Conservation (phyloP, 1,140 invertebrate species). For the Solenopsis invicta region DNA sequence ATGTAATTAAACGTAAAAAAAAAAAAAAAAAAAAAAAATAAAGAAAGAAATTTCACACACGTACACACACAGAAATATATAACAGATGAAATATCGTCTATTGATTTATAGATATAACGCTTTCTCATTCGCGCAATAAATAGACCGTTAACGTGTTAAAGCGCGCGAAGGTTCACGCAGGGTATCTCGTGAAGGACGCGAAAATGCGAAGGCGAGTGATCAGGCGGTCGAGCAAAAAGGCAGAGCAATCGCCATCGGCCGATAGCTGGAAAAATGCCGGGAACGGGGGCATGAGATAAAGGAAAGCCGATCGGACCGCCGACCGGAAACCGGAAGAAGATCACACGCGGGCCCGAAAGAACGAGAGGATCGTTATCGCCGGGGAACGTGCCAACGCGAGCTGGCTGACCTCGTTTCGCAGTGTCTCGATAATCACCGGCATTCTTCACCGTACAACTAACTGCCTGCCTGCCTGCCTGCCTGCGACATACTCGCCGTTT, state of each 20-base stretch:
- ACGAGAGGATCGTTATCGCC: constrained; percentile 66
- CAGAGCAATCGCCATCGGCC: not conserved
- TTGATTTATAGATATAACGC: not conserved
- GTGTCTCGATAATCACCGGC: constrained; percentile 54
- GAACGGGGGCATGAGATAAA: constrained; percentile 36
- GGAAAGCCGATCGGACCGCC: not conserved
- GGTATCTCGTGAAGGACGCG: not conserved
- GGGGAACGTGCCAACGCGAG: constrained; percentile 51
- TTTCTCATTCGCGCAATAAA: constrained; percentile 36
- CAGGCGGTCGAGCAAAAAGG: not conserved
- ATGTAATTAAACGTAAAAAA: not conserved
- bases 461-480: not conserved
- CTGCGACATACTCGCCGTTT: constrained; percentile 12
- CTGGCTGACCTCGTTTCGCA: constrained; percentile 59
- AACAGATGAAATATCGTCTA: not conserved
- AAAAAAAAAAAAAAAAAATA: too few relatives aligned
- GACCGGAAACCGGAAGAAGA: constrained; percentile 67
- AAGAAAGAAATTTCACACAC: not conserved
- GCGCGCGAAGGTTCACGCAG: not conserved
- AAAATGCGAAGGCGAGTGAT: not conserved
- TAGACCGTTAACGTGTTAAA: constrained; percentile 13
- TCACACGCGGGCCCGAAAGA: constrained; percentile 51
- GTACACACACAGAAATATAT: not conserved
- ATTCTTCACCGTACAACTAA: constrained; percentile 15
- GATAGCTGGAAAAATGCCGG: not conserved